A percentile compares a stretch with the other conserved stretches of the same genome.
Conservation (phyloP, 2,797 vertebrate species). For the Girardinus metallicus region DNA sequence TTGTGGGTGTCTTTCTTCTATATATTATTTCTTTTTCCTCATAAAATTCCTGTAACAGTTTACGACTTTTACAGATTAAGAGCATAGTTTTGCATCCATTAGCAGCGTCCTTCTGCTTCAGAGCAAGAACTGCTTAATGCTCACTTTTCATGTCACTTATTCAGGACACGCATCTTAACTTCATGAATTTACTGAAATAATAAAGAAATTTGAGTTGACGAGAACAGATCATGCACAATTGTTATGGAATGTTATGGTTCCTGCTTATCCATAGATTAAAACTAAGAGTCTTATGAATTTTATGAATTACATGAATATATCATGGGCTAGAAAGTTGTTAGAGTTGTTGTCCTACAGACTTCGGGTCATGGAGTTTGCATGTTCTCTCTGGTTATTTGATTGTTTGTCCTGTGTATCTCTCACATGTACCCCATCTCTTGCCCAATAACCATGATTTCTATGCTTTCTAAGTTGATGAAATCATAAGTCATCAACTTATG, state of each 20-base stretch:
- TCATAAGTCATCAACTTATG: not conserved
- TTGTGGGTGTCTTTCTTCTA: too few species aligned
- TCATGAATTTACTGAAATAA: not conserved
- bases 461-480: not conserved
- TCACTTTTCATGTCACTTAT: not conserved
- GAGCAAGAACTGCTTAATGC: too few species aligned
- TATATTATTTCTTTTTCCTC: too few species aligned
- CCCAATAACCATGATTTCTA: too few species aligned
- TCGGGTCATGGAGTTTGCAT: not conserved
- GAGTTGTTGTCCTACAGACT: not conserved
- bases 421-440: too few species aligned
- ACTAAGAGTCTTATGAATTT: not conserved
- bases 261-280: not conserved
- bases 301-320: not conserved
- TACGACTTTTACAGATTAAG: too few species aligned
- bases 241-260: not conserved
- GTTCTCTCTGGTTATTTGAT: too few species aligned
- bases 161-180: not conserved
- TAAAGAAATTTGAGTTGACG: not conserved
- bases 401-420: too few species aligned
- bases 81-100: too few species aligned
- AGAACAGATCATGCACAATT: not conserved
- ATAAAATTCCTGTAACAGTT: too few species aligned
- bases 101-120: too few species aligned
- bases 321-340: not conserved